Conservation (phyloP, 2,888 invertebrate genomes). For the Chromoteleia sp. region DNA sequence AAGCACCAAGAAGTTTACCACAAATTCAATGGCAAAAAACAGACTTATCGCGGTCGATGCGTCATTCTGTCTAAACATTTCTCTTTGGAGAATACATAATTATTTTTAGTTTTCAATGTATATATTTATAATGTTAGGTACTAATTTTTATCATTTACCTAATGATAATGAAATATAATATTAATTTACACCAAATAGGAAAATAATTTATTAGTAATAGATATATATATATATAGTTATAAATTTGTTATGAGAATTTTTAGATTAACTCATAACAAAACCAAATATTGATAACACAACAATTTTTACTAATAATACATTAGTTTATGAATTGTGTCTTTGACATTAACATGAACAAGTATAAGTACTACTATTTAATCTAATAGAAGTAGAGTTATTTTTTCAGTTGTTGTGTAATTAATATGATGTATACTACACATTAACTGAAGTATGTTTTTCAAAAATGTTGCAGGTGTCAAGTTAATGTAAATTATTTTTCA, state of each 20-base stretch:
- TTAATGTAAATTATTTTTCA: no score
- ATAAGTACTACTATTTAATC: background rate
- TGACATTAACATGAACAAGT: background rate
- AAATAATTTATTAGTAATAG: conserved; percentile 6
- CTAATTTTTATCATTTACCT: conserved; percentile 12
- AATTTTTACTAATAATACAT: background rate
- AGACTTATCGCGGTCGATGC: no score
- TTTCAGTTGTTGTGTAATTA: conserved; percentile 19
- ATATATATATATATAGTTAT: conserved; percentile 12
- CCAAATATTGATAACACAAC: conserved; percentile 3
- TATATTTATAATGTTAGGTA: conserved; percentile 13
- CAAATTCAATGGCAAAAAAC: no score
- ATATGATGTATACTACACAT: background rate
- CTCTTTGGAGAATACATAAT: no score
- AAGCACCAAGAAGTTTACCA: no score
- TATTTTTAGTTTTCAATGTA: conserved; percentile 2
- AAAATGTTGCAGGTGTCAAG: background rate
- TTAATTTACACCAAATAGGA: background rate
- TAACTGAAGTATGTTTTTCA: background rate
- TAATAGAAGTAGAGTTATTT: background rate
- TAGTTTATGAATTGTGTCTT: conserved; percentile 3
- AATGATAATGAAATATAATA: conserved; percentile 4
- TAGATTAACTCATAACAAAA: conserved; percentile 6
- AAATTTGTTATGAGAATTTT: background rate
- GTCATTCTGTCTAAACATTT: no score